A percentile compares a stretch with the other conserved stretches of the same genome.
phyloP scores from a whole-genome alignment of 2,113 vertebrate species.

The Sebastes schlegelii region DNA sequence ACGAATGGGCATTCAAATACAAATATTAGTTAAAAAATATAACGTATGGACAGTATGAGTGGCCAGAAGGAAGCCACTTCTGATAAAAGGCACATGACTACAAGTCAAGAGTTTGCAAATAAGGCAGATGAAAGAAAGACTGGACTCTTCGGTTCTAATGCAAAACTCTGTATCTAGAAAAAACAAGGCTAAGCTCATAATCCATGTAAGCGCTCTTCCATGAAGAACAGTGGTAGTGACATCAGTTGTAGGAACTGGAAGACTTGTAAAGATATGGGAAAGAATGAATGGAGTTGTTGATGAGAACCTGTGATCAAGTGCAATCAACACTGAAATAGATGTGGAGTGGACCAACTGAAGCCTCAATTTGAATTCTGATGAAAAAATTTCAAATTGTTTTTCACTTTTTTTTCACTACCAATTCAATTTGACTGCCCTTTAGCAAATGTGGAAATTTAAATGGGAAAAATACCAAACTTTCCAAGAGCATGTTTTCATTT shows the following conservation, averaged over 20 bases:
- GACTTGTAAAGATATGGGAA: too few species aligned
- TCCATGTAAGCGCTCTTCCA: too few species aligned
- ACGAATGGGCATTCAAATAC: background rate
- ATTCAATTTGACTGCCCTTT: conserved; percentile 14
- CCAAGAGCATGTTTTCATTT: background rate
- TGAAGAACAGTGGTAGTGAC: too few species aligned
- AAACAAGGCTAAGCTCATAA: too few species aligned
- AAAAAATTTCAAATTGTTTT: conserved; percentile 4
- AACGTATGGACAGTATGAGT: background rate
- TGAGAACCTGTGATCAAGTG: too few species aligned
- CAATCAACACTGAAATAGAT: too few species aligned
- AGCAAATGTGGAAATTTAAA: conserved; percentile 10
- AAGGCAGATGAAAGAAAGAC: conserved; percentile 1
- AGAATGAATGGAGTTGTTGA: too few species aligned
- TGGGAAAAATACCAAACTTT: background rate
- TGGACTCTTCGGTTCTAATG: background rate
- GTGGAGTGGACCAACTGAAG: background rate
- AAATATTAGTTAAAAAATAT: background rate
- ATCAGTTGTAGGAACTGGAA: too few species aligned
- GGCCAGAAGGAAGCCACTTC: background rate
- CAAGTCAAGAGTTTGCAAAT: background rate
- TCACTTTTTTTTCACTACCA: background rate
- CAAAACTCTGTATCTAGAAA: background rate
- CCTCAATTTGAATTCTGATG: conserved; percentile 1
- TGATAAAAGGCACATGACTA: background rate